These are phyloP conservation scores for Nymphalis polychloros DNA, from an alignment of 2,888 invertebrate species.

Conservation along the genomic window DNA sequence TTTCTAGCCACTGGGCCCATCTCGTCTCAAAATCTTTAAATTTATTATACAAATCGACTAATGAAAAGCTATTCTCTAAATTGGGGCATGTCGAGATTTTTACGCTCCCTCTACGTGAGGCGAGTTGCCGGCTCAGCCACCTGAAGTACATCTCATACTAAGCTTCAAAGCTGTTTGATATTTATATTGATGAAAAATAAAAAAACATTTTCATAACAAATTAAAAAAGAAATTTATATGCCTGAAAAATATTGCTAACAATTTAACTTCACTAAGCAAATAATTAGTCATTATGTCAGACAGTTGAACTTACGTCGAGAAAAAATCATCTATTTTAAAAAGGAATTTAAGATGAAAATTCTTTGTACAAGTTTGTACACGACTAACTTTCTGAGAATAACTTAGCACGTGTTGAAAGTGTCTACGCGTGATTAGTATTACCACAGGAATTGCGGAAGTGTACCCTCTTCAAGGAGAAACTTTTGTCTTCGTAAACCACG, in stretches of 20 bases:
- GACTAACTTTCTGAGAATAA: conserved; percentile 13
- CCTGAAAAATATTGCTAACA: too few species aligned
- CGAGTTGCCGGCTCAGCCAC: conserved; percentile 20
- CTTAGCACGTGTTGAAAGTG: conserved; percentile 17
- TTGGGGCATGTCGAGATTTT: conserved; percentile 23
- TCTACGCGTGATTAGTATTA: conserved; percentile 20
- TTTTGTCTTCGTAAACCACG: conserved; percentile 29
- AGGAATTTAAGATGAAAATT: too few species aligned
- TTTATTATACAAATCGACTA: background rate
- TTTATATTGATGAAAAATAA: conserved; percentile 11
- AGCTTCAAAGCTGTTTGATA: conserved; percentile 20
- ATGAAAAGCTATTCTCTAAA: conserved; percentile 15
- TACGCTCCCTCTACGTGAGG: conserved; percentile 15
- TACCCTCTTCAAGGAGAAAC: conserved; percentile 29
- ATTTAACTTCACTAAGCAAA: too few species aligned
- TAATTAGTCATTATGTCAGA: too few species aligned
- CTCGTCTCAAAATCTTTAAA: background rate
- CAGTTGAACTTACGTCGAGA: too few species aligned
- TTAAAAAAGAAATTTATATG: background rate
- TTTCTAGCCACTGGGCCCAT: too few species aligned
- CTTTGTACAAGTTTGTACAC: background rate
- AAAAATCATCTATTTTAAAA: too few species aligned
- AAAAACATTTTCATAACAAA: background rate
- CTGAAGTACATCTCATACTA: conserved; percentile 22
- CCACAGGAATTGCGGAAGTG: conserved; percentile 27